Evolutionary conservation across 1,140 invertebrate genomes (phyloP).

Genomic region (Drosophila novamexicana): DNA sequence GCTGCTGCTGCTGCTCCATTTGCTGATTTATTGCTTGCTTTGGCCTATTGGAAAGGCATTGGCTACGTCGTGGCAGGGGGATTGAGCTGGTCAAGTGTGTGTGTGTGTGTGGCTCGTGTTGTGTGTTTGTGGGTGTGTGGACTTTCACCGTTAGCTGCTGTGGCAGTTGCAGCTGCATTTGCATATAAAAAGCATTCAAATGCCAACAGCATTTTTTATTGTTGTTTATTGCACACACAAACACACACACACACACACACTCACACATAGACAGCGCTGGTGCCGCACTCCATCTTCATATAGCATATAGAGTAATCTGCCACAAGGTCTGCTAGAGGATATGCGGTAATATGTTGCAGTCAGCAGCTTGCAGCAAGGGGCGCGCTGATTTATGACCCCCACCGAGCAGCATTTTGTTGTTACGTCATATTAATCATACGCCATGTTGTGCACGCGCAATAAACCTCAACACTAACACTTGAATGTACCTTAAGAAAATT

Average conservation of each 20-base stretch:
- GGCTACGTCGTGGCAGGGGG: neutral
- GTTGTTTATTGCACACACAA: neutral
- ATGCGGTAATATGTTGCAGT: constrained; percentile 26
- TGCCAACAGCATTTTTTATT: constrained; percentile 12
- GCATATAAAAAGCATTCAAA: constrained; percentile 19
- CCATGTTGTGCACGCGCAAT: constrained; percentile 36
- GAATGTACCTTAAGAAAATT: neutral
- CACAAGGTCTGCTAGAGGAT: constrained; percentile 41
- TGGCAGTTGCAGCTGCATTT: constrained; percentile 7
- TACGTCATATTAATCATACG: constrained; percentile 75
- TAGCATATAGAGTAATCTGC: constrained; percentile 55
- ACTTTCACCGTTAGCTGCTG: neutral
- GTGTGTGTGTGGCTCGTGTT: neutral
- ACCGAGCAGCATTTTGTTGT: constrained; percentile 45
- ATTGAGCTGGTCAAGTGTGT: constrained; percentile 7
- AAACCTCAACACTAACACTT: constrained; percentile 32
- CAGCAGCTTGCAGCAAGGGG: constrained; percentile 27
- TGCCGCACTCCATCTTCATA: constrained; percentile 23
- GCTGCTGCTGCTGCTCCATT: constrained; percentile 42
- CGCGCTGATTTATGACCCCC: constrained; percentile 46
- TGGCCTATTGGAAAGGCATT: constrained; percentile 1
- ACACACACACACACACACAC: constrained; percentile 18
- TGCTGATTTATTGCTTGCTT: constrained; percentile 64
- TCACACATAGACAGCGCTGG: constrained; percentile 2
- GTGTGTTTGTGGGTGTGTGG: constrained; percentile 15